Evolutionary conservation across 1,140 invertebrate genomes (phyloP), one percentile per base, ranked within the genome.

Genomic region (Melipona quadrifasciata): DNA sequence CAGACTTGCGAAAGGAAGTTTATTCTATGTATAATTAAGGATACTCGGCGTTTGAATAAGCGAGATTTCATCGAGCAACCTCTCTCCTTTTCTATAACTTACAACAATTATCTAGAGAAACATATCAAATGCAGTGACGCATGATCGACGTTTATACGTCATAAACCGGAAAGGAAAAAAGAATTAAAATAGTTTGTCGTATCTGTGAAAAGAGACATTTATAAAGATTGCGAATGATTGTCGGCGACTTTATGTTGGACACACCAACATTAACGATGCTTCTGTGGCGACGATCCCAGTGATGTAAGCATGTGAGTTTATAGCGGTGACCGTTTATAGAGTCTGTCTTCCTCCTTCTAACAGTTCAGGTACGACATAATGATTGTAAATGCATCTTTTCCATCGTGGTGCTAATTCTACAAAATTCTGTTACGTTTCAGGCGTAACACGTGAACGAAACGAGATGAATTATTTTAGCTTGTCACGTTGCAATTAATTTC

Each of bases 281-380:
- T 58, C 67, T 71, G 85, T 71, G 72, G 75, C 77, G 72, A 76
- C 65, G 83, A 74, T 80, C 51, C 53, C 34, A 91, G 75, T 92
- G 92, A 92, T 92, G 90, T 92, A 92, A 92, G 90, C 90, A 90
- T 83, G 74, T 75, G 87, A 84, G 90, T 92, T 91, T 92, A 92
- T 92, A 92, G 92, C 90, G 86, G 89, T 92, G 92, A 92, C 90
- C 76, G 82, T 86, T 85, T 84, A 68, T 82, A 80, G 82, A 82
- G 53, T 89, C 67, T 77, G 53, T 87, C 81, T 82, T 72, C 47
- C 55, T 86, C 55, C 75, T 71, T 78, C 51, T 68, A 77, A 82
- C 79, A 51, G 31, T 31, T 64, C 80, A 90, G 89, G 87, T 88
- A 74, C 21, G 73, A 82, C 34, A 58, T 57, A 65, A 65, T 67